A percentile compares a stretch with the other conserved stretches of the same genome.
Conservation (phyloP, 2,888 invertebrate genomes). For the Dione juno region DNA sequence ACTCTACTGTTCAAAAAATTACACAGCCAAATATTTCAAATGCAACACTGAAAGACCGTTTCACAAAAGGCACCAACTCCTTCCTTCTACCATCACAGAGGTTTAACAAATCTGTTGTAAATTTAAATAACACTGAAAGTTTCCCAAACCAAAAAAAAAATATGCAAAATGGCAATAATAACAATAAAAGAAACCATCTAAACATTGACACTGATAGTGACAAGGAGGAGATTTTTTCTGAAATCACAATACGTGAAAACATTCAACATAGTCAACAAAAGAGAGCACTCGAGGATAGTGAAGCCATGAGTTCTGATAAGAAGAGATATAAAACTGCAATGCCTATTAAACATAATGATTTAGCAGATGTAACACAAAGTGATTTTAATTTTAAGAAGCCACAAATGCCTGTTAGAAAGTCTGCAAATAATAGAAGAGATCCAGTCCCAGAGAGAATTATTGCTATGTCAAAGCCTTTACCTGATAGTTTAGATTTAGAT, state of each 20-base stretch:
- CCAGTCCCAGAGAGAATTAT: constrained; percentile 44
- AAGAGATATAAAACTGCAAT: constrained; percentile 35
- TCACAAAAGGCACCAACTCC: constrained; percentile 53
- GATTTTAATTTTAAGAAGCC: constrained; percentile 43
- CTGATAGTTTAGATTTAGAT: constrained; percentile 33
- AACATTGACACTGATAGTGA: constrained; percentile 35
- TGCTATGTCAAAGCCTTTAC: constrained; percentile 44
- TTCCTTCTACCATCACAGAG: constrained; percentile 65
- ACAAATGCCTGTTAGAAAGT: constrained; percentile 35
- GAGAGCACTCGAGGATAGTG: constrained; percentile 34
- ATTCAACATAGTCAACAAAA: constrained; percentile 18
- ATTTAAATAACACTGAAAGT: neutral
- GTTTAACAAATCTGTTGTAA: constrained; percentile 55
- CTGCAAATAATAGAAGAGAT: constrained; percentile 29
- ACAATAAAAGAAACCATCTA: constrained; percentile 16
- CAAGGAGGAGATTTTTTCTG: constrained; percentile 39
- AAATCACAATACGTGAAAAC: constrained; percentile 31
- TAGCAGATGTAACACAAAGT: constrained; percentile 19
- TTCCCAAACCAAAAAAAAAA: neutral
- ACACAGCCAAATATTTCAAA: constrained; percentile 38
- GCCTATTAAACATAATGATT: constrained; percentile 22
- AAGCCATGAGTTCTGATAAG: constrained; percentile 25
- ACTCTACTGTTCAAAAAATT: constrained; percentile 6
- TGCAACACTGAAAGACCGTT: constrained; percentile 59
- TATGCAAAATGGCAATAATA: neutral